A percentile compares a stretch with the other conserved stretches of the same genome.
These are phyloP conservation scores for Lacanobia oleracea DNA, from an alignment of 2,888 invertebrate species.

Conservation along the genomic window DNA sequence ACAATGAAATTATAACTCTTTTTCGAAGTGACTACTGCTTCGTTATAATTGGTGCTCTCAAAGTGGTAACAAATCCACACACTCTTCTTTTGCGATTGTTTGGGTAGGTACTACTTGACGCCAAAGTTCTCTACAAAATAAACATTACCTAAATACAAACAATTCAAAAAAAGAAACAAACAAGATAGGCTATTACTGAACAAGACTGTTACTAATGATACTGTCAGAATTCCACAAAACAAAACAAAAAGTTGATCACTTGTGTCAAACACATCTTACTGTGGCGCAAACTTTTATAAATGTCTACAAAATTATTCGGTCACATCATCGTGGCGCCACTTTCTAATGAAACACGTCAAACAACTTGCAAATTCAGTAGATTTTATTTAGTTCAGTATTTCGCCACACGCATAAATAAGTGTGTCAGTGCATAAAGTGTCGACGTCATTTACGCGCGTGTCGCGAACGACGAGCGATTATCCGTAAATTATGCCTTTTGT, in stretches of 20 bases:
- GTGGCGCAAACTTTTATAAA: conserved; percentile 56
- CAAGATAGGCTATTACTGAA: conserved; percentile 2
- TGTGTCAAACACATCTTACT: conserved; percentile 54
- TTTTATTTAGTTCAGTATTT: conserved; percentile 29
- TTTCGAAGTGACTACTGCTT: neutral
- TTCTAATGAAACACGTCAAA: conserved; percentile 13
- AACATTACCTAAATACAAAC: neutral
- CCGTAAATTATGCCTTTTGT: conserved; percentile 54
- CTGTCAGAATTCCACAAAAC: conserved; percentile 32
- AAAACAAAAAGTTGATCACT: conserved; percentile 64
- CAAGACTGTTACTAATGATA: conserved; percentile 42
- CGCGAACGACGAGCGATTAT: conserved; percentile 57
- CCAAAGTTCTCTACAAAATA: neutral
- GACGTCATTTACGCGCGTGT: conserved; percentile 47
- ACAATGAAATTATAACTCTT: neutral
- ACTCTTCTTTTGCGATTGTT: neutral
- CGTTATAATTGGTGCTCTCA: neutral
- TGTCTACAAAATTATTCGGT: conserved; percentile 6
- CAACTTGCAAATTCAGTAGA: conserved; percentile 22
- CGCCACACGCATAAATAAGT: conserved; percentile 21
- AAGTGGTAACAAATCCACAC: neutral
- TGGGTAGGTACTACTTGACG: too few species aligned
- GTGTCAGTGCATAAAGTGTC: conserved; percentile 19
- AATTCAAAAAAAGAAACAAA: conserved; percentile 14
- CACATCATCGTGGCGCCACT: conserved; percentile 32